These are phyloP conservation scores for Trichopria drosophilae DNA, from an alignment of 2,888 invertebrate genomes.

Conservation along the genomic window DNA sequence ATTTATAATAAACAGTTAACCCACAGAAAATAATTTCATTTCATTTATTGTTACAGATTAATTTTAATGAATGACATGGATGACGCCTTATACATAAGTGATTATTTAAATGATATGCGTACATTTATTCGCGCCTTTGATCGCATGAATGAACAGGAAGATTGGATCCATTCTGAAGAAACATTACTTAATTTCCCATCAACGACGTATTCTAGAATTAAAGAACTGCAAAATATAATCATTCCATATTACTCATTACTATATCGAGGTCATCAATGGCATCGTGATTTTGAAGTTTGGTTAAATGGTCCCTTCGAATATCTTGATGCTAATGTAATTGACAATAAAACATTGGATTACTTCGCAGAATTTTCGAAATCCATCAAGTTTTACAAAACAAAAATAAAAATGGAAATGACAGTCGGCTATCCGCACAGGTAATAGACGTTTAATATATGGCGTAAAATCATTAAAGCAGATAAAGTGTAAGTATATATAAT, in stretches of 20 bases:
- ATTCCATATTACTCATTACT: conserved; percentile 73
- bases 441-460: not conserved
- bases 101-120: conserved; percentile 78
- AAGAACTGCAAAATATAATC: conserved; percentile 73
- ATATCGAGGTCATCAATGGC: conserved; percentile 72
- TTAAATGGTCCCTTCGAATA: conserved; percentile 91
- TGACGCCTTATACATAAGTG: conserved; percentile 73
- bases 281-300: conserved; percentile 82
- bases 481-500: no score
- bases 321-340: conserved; percentile 76
- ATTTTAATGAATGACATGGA: conserved; percentile 83
- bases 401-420: conserved; percentile 75
- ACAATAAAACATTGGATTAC: conserved; percentile 77
- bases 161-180: conserved; percentile 91
- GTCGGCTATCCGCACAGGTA: conserved; percentile 61
- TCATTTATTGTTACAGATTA: conserved; percentile 54
- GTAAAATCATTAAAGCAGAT: not conserved
- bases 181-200: conserved; percentile 79
- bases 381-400: conserved; percentile 76
- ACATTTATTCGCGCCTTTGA: conserved; percentile 75
- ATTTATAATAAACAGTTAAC: not conserved
- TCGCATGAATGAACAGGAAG: conserved; percentile 74
- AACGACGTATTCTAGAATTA: conserved; percentile 75
- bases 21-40: no score
- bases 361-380: conserved; percentile 78